These are phyloP conservation scores for Eudemis profundana DNA, from an alignment of 2,888 invertebrate species.

Conservation along the genomic window DNA sequence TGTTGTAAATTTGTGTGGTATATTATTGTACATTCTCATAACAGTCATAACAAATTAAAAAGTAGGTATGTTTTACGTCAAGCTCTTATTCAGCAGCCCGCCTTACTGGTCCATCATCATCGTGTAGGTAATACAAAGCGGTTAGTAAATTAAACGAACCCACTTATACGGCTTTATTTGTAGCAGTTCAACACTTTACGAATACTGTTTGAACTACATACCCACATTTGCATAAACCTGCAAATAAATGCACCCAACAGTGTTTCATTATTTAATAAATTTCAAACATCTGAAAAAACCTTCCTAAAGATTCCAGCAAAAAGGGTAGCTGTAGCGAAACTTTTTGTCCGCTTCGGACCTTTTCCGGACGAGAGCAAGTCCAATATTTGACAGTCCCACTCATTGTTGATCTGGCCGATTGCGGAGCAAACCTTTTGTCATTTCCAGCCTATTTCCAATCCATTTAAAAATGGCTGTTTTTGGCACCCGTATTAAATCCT, in stretches of 20 bases:
- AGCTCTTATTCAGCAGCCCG: too few species aligned
- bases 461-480: constrained; percentile 2
- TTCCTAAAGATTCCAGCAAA: background rate
- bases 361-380: constrained; percentile 30
- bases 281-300: background rate
- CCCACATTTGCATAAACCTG: background rate
- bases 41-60: too few species aligned
- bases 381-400: constrained; percentile 40
- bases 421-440: constrained; percentile 23
- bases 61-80: too few species aligned
- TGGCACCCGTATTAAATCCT: background rate
- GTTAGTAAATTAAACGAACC: too few species aligned
- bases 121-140: too few species aligned
- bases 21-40: too few species aligned
- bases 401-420: constrained; percentile 28
- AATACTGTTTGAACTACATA: background rate
- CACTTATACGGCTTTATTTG: too few species aligned
- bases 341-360: constrained; percentile 32
- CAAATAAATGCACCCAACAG: background rate
- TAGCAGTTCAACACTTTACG: too few species aligned
- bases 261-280: background rate
- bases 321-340: constrained; percentile 19
- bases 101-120: too few species aligned
- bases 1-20: too few species aligned
- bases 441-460: constrained; percentile 14